Conservation (phyloP, 2,113 vertebrate species). For the Hiodon tergisus region DNA sequence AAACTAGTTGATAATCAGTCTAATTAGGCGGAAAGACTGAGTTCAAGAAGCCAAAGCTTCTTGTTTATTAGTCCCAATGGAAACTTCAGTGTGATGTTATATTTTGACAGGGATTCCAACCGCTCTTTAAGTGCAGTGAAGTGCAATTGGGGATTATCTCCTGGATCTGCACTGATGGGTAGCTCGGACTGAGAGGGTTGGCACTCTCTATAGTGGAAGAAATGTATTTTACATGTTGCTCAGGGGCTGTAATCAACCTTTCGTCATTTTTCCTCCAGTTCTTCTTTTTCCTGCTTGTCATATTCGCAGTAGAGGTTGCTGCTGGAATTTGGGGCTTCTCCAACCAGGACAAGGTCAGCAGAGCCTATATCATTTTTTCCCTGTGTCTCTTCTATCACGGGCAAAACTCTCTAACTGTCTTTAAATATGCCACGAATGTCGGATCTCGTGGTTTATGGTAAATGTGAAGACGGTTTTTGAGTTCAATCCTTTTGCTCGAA, state of each 20-base stretch:
- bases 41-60: background rate
- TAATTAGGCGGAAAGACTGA: background rate
- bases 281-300: slow-evolving; percentile 87
- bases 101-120: background rate
- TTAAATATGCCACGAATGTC: background rate
- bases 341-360: slow-evolving; percentile 79
- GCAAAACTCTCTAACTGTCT: background rate
- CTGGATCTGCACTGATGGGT: background rate
- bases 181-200: background rate
- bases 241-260: too few relatives aligned
- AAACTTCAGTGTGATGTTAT: background rate
- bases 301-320: slow-evolving; percentile 89
- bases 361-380: background rate
- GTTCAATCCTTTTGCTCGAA: background rate
- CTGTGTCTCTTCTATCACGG: background rate
- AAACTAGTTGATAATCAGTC: background rate
- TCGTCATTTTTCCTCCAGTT: slow-evolving; percentile 66
- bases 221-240: too few relatives aligned
- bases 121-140: too few relatives aligned
- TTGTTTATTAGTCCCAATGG: background rate
- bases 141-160: background rate
- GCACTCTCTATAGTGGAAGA: background rate
- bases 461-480: background rate
- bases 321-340: slow-evolving; percentile 92
- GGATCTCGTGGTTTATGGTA: background rate